phyloP scores from a whole-genome alignment of 2,888 invertebrate genomes.

The Thalpophila matura region DNA sequence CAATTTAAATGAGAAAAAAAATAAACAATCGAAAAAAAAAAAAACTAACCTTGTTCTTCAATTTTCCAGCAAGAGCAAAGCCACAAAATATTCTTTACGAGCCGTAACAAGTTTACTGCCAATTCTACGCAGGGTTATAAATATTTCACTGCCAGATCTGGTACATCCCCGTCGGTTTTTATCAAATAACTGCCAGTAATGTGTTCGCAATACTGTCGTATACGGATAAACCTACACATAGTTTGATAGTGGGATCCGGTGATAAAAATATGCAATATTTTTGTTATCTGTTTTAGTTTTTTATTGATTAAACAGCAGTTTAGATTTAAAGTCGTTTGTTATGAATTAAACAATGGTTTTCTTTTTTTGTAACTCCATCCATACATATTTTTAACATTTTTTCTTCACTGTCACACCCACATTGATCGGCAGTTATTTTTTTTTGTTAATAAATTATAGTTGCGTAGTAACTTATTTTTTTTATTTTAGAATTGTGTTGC shows the following conservation, averaged over 20 bases:
- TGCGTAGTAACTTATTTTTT: not conserved
- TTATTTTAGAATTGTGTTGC: not conserved
- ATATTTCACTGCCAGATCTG: conserved; percentile 36
- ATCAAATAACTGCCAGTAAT: conserved; percentile 41
- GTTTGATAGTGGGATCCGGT: conserved; percentile 57
- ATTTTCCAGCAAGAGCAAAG: conserved; percentile 8
- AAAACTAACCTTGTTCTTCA: conserved; percentile 56
- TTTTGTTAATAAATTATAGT: not conserved
- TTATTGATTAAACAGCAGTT: conserved; percentile 1
- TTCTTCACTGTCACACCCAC: conserved; percentile 12
- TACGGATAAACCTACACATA: conserved; percentile 54
- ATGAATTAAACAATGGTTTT: not conserved
- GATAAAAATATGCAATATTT: conserved; percentile 47
- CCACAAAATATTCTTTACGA: conserved; percentile 49
- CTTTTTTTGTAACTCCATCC: not conserved
- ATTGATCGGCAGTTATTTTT: not conserved
- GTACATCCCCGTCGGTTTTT: conserved; percentile 16
- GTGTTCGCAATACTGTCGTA: conserved; percentile 5
- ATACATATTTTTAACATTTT: not conserved
- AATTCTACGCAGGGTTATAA: conserved; percentile 28
- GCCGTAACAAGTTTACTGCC: conserved; percentile 38
- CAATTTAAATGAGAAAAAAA: not conserved
- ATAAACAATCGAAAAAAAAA: conserved; percentile 2
- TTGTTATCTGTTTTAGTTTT: conserved; percentile 25
- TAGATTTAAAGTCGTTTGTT: not conserved